Conservation (phyloP, 2,888 invertebrate species). For the Mythimna albipuncta region DNA sequence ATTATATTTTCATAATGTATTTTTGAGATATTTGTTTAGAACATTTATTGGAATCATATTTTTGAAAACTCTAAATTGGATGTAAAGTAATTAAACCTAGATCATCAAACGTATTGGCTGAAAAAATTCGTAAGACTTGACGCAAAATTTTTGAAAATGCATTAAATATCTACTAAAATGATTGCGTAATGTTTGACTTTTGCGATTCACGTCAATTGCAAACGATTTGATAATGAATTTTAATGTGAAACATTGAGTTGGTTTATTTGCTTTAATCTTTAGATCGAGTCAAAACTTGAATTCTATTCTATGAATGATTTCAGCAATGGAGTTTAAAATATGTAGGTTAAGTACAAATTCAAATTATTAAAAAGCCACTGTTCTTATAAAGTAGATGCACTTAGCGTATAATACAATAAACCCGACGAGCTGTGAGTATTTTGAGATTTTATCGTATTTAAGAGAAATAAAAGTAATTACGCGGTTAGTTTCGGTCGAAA, state of each 20-base stretch:
- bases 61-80: slow-evolving; percentile 89
- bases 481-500: slow-evolving; percentile 84
- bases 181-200: slow-evolving; percentile 63
- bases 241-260: slow-evolving; percentile 53
- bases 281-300: slow-evolving; percentile 74
- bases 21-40: slow-evolving; percentile 90
- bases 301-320: slow-evolving; percentile 78
- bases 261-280: slow-evolving; percentile 67
- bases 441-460: slow-evolving; percentile 91
- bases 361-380: slow-evolving; percentile 90
- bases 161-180: slow-evolving; percentile 61
- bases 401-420: slow-evolving; percentile 90
- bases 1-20: slow-evolving; percentile 91
- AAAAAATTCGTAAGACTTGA: slow-evolving; percentile 68
- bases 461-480: slow-evolving; percentile 81
- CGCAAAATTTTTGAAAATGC: slow-evolving; percentile 62
- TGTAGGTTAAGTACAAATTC: slow-evolving; percentile 90
- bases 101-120: slow-evolving; percentile 82
- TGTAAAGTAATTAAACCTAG: slow-evolving; percentile 82
- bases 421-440: slow-evolving; percentile 91
- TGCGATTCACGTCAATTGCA: slow-evolving; percentile 59
- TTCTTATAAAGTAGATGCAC: slow-evolving; percentile 91
- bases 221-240: slow-evolving; percentile 59
- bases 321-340: slow-evolving; percentile 80
- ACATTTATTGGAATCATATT: slow-evolving; percentile 90